Percentiles rank a stretch among this genome's conserved stretches.
Evolutionary conservation across 1,140 invertebrate genomes (phyloP).

Genomic region (Pantala flavescens): DNA sequence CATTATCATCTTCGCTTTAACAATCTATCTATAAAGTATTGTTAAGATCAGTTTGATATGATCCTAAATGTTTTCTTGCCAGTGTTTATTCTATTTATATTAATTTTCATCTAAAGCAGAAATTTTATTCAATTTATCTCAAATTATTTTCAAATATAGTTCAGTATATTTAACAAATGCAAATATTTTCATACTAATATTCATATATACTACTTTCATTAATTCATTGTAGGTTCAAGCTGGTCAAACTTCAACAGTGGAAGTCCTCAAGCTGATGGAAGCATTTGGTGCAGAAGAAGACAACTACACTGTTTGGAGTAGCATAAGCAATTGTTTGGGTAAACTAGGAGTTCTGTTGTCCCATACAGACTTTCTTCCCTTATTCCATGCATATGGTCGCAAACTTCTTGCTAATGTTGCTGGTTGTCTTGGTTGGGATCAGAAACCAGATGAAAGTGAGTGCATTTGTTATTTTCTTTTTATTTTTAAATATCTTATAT

Average conservation of each 20-base stretch:
- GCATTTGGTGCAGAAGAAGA: slow-evolving; percentile 70
- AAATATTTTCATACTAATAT: too few relatives aligned
- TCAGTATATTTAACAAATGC: too few relatives aligned
- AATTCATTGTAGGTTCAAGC: slow-evolving; percentile 53
- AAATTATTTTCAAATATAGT: too few relatives aligned
- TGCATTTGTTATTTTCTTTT: neutral
- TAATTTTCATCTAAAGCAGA: too few relatives aligned
- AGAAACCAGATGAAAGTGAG: slow-evolving; percentile 53
- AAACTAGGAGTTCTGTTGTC: slow-evolving; percentile 64
- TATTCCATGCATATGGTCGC: slow-evolving; percentile 62
- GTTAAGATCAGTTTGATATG: too few relatives aligned
- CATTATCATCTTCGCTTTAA: too few relatives aligned
- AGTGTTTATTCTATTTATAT: too few relatives aligned
- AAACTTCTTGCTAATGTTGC: slow-evolving; percentile 59
- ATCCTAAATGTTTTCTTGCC: too few relatives aligned
- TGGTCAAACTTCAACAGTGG: slow-evolving; percentile 67
- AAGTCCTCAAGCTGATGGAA: slow-evolving; percentile 60
- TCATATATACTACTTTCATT: too few relatives aligned
- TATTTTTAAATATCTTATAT: too few relatives aligned
- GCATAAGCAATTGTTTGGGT: slow-evolving; percentile 65
- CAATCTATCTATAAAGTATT: too few relatives aligned
- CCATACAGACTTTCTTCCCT: slow-evolving; percentile 57
- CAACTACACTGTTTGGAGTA: slow-evolving; percentile 89
- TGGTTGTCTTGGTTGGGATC: slow-evolving; percentile 65
- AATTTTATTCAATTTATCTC: too few relatives aligned